Base-by-base conservation (phyloP, 2,888 invertebrate genomes). In the Oscheius sp. region DNA sequence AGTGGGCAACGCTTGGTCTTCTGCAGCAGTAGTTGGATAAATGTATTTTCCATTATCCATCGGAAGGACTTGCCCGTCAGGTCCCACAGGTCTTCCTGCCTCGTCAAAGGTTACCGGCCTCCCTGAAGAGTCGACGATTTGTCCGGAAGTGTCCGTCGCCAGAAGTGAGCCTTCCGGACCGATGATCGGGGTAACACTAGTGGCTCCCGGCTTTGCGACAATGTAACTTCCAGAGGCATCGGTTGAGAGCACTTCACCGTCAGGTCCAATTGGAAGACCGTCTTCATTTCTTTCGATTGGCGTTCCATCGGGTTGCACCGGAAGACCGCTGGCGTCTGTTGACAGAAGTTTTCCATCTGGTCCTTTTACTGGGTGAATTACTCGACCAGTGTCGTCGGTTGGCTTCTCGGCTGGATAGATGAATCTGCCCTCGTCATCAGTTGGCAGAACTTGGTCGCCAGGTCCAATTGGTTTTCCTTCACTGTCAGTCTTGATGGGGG, bases 121-220 rank as follows among this genome's bases (percentile, higher is more conserved):
- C 23, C 55, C 23, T 16, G 16, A 16, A 21, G 74, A 3, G 5
- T 21, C 55, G 6, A 41, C 76, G 52, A 45, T 9, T 41, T 21
- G 45, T 49, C 45, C 27, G 25, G 58, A 12, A 9, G 66, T 25
- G 55, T 82, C 79, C 3, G 79, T 82, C 13, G 78, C 75, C 16
- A 78, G 61, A 55, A 75, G 76, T 23, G 53, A 23, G 49, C 81
- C 83, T 13, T 69, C 69, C 58, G 78, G 79, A 70, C 84, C 85
- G 46, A 86, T 75, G 5, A 79, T 25, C n/a, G 35, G 80, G 74
- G 5, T 79, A 78, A 76, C 79, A 12, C 80, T 80, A 2, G 81
- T 79, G 1, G 81, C 78, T 72, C 84, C 85, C 35, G 86, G 73
- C 5, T 75, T 18, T n/a, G 77, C 76, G 73, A 86, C 87, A 12